These are phyloP conservation scores for Tichodroma muraria DNA, from an alignment of 2,113 vertebrate genomes.

Conservation along the genomic window DNA sequence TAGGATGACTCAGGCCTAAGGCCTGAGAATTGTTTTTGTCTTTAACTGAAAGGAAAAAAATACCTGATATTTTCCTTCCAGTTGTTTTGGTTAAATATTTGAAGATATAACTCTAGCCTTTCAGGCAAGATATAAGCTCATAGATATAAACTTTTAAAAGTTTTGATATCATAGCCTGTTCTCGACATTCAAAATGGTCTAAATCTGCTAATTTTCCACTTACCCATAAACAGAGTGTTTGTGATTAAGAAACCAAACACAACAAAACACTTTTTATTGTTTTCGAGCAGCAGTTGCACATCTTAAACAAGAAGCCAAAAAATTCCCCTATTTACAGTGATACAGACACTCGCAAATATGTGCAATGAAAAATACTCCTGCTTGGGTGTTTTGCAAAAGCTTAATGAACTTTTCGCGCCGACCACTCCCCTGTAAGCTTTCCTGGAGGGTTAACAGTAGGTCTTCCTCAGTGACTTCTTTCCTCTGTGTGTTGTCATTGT, in stretches of 20 bases:
- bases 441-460: neutral
- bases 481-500: neutral
- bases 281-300: neutral
- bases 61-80: neutral
- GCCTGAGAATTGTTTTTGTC: neutral
- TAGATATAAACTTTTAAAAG: neutral
- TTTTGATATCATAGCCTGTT: neutral
- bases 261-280: neutral
- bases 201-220: neutral
- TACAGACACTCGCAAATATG: neutral
- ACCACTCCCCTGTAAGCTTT: neutral
- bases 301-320: neutral
- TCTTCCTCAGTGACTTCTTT: neutral
- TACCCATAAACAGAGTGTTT: neutral
- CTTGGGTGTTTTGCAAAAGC: neutral
- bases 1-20: neutral
- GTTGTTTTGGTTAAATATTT: slow-evolving; percentile 1
- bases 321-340: neutral
- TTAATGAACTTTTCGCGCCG: neutral
- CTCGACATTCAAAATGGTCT: neutral
- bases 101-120: neutral
- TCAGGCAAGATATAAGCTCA: neutral
- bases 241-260: neutral
- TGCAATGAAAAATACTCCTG: neutral
- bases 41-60: neutral